These are phyloP conservation scores for Oxycera nigricornis DNA, from an alignment of 2,888 invertebrate genomes.

Conservation along the genomic window DNA sequence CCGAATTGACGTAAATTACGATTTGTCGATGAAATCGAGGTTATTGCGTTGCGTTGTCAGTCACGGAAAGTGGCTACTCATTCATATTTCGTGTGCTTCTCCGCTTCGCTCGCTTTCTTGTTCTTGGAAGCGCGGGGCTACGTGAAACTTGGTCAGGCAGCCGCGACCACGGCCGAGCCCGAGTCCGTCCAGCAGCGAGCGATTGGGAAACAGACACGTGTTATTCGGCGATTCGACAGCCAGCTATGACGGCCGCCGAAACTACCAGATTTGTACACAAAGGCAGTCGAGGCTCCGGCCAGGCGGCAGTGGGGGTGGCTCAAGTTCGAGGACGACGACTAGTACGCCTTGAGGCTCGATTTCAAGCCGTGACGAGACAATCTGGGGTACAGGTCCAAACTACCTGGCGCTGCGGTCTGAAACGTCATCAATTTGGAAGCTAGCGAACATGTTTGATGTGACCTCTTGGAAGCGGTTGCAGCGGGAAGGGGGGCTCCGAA, in stretches of 20 bases:
- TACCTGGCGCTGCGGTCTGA: too few species aligned
- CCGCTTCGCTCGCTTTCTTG: background rate
- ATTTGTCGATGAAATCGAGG: slow-evolving; percentile 13
- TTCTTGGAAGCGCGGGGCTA: background rate
- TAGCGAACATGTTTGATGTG: too few species aligned
- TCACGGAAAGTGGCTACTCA: slow-evolving; percentile 19
- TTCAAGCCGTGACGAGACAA: too few species aligned
- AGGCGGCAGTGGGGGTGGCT: background rate
- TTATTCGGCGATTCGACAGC: background rate
- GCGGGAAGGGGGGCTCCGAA: too few species aligned
- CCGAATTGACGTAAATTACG: background rate
- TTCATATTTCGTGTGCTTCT: slow-evolving; percentile 9
- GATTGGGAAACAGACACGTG: slow-evolving; percentile 40
- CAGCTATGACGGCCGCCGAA: too few species aligned
- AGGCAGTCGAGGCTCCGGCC: background rate
- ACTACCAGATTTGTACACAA: too few species aligned
- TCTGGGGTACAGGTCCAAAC: too few species aligned
- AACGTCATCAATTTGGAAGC: too few species aligned
- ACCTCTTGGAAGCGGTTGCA: too few species aligned
- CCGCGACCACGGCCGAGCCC: background rate
- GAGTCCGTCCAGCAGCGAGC: background rate
- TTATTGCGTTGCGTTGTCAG: slow-evolving; percentile 31
- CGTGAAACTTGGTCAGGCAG: background rate
- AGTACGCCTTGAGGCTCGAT: too few species aligned
- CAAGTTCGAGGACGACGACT: background rate